Percentiles rank a stretch among this genome's conserved stretches.
Conservation (phyloP, 2,113 vertebrate species). For the Ancistrus triradiatus region DNA sequence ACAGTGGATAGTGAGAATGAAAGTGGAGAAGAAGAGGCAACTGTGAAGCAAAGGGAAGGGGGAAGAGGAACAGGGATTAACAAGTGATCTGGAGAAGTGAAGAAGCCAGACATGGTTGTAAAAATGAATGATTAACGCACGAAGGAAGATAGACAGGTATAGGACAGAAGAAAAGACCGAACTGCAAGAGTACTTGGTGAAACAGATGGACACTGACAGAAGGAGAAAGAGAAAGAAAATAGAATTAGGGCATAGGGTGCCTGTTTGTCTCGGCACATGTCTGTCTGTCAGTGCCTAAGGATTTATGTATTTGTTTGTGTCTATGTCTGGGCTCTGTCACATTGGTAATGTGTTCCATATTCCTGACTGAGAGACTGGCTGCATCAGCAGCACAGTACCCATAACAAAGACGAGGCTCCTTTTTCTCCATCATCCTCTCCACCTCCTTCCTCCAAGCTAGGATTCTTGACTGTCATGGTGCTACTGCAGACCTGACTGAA, state of each 20-base stretch:
- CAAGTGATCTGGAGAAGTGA: slow-evolving; percentile 44
- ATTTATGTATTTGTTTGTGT: slow-evolving; percentile 76
- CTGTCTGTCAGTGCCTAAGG: slow-evolving; percentile 57
- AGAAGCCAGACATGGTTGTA: slow-evolving; percentile 27
- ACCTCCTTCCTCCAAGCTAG: too few relatives aligned
- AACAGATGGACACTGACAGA: slow-evolving; percentile 38
- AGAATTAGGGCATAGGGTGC: slow-evolving; percentile 55
- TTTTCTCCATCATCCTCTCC: slow-evolving; percentile 21
- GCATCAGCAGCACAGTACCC: slow-evolving; percentile 43
- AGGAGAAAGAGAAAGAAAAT: slow-evolving; percentile 27
- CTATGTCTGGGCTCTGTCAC: slow-evolving; percentile 62
- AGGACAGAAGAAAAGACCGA: background rate
- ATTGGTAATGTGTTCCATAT: slow-evolving; percentile 70
- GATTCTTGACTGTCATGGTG: background rate
- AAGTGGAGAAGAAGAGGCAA: background rate
- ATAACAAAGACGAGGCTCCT: slow-evolving; percentile 28
- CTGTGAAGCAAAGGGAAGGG: slow-evolving; percentile 26
- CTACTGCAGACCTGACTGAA: slow-evolving; percentile 29
- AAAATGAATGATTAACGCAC: slow-evolving; percentile 15
- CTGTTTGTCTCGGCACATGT: slow-evolving; percentile 59
- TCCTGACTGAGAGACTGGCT: slow-evolving; percentile 54
- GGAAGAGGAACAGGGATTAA: slow-evolving; percentile 47
- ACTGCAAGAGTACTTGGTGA: background rate
- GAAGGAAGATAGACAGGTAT: slow-evolving; percentile 9
- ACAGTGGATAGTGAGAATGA: slow-evolving; percentile 34